Evolutionary conservation across 2,888 invertebrate genomes (phyloP), one percentile per base, ranked within the genome.

Genomic region (Matsumyia berberina): DNA sequence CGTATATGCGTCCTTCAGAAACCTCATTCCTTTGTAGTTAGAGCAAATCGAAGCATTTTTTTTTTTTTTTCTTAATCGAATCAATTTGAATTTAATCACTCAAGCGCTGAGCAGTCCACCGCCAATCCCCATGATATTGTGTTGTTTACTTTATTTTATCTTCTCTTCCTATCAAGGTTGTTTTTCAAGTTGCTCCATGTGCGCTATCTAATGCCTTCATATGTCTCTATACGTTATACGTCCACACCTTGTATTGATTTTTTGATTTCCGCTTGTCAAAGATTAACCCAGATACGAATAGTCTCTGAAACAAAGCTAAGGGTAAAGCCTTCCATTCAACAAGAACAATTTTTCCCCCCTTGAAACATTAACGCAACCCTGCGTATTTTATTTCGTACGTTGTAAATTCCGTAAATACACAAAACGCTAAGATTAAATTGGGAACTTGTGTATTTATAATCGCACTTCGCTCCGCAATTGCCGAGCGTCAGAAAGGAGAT

Each of bases 391-490:
- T 64, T 62, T 62, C 57, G 31, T 24, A 24, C 24, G 24, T 24
- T 24, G 24, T 72, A 66, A 77, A 77, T 55, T 73, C 67, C 67
- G 53, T 67, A 67, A 78, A 62, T 67, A 78, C 60, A 83, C 55
- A 67, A 24, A 35, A 72, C 55, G 55, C 49, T 44, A 19, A 24
- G 51, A 66, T 66, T 57, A 55, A 73, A 42, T 58, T 79, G 31
- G 15, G 39, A 49, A 49, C 60, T 64, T 12, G 37, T 33, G 17
- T 60, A 51, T 72, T 72, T 51, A 39, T 49, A 72, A 51, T 60
- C 55, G 33, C 35, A 44, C 55, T 17, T 39, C 15, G 37, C 19
- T 24, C 24, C 24, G 24, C 24, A 24, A 24, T 24, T 24, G 12
- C 15, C 44, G 35, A 49, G 15, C 33, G 15, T 49, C 53, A 49